phyloP scores from a whole-genome alignment of 2,113 vertebrate genomes.

The Eretmochelys imbricata region DNA sequence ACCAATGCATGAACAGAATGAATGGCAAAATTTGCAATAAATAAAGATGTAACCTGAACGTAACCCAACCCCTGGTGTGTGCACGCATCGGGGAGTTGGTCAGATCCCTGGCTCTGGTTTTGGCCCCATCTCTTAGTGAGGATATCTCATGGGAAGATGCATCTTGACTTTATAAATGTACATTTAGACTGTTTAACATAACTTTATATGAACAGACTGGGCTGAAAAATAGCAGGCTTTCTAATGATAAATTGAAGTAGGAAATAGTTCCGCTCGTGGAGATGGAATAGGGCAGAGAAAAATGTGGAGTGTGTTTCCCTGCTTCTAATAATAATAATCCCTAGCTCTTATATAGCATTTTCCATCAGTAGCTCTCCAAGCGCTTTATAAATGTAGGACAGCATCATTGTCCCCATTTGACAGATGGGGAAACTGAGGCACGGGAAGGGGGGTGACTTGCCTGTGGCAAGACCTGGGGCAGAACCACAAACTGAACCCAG shows the following conservation, averaged over 20 bases:
- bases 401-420: too few species aligned
- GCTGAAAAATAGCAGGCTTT: not conserved
- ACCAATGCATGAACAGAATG: not conserved
- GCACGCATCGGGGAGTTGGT: not conserved
- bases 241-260: not conserved
- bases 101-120: not conserved
- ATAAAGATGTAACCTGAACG: not conserved
- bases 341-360: too few species aligned
- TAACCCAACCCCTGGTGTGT: too few species aligned
- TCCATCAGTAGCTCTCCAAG: too few species aligned
- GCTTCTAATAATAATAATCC: too few species aligned
- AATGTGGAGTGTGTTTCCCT: not conserved
- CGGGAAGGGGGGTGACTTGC: too few species aligned
- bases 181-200: not conserved
- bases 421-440: too few species aligned
- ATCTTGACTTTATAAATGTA: not conserved
- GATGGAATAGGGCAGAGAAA: not conserved
- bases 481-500: too few species aligned
- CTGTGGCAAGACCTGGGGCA: too few species aligned
- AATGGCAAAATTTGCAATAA: not conserved
- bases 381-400: too few species aligned
- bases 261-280: not conserved
- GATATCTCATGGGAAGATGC: not conserved
- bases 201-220: not conserved
- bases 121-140: not conserved